These are phyloP conservation scores for Drosophila albomicans DNA, from an alignment of 1,140 invertebrate genomes.

Conservation along the genomic window DNA sequence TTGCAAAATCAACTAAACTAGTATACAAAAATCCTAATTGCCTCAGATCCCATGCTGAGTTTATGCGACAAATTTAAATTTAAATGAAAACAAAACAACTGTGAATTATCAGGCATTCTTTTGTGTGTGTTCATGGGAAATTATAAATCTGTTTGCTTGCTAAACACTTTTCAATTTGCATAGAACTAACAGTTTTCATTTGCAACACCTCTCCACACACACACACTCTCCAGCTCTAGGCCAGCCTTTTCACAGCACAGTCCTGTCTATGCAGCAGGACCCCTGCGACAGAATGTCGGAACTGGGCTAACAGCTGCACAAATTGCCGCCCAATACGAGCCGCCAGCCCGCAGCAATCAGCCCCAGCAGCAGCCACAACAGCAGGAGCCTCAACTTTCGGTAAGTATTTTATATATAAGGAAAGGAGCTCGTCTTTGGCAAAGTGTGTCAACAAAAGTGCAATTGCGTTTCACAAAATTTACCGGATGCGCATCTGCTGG, in stretches of 20 bases:
- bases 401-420: constrained; percentile 40
- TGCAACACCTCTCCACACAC: constrained; percentile 6
- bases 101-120: background rate
- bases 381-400: constrained; percentile 70
- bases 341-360: constrained; percentile 73
- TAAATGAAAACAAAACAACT: background rate
- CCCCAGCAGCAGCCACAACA: constrained; percentile 61
- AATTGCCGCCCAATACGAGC: constrained; percentile 81
- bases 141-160: constrained; percentile 5
- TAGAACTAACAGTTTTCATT: constrained; percentile 20
- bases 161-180: constrained; percentile 19
- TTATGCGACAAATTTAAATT: background rate
- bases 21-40: constrained; percentile 16
- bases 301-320: constrained; percentile 67
- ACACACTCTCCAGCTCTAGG: constrained; percentile 59
- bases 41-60: background rate
- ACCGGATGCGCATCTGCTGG: no score
- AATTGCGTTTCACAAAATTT: no score
- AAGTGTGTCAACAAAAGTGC: constrained; percentile 4
- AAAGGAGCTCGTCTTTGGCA: constrained; percentile 11
- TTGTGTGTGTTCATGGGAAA: background rate
- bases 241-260: constrained; percentile 65
- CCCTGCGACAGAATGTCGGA: constrained; percentile 28
- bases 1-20: background rate
- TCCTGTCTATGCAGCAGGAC: constrained; percentile 72